Percentiles rank a stretch among this genome's conserved stretches.
Conservation (phyloP, 2,888 invertebrate genomes). For the Pandemis cinnamomeana region DNA sequence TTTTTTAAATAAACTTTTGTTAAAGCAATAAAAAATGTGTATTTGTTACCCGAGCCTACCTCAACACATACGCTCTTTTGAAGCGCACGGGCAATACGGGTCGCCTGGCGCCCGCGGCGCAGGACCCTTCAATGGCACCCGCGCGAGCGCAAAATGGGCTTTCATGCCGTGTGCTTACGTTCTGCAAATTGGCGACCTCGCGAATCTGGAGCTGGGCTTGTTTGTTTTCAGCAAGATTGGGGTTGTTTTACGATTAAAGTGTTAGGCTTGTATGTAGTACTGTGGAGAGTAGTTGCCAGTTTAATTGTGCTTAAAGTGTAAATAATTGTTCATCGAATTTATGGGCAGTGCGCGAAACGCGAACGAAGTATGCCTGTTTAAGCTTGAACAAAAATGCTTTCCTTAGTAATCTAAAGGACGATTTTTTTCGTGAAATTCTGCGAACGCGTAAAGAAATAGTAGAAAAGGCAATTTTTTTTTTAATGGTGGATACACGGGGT, state of each 20-base stretch:
- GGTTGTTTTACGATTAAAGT: not conserved
- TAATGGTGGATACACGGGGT: too few relatives aligned
- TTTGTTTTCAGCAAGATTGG: slow-evolving; percentile 2
- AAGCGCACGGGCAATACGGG: slow-evolving; percentile 6
- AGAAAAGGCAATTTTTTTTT: too few relatives aligned
- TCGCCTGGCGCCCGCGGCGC: slow-evolving; percentile 36
- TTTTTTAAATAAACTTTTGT: too few relatives aligned
- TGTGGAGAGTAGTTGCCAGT: too few relatives aligned
- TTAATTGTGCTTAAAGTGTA: not conserved
- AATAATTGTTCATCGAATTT: too few relatives aligned
- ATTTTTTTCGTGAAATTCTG: too few relatives aligned
- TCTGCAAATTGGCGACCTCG: slow-evolving; percentile 21
- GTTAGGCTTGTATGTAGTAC: not conserved
- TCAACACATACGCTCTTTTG: slow-evolving; percentile 10
- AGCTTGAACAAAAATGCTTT: too few relatives aligned
- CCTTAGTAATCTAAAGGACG: too few relatives aligned
- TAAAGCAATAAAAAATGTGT: too few relatives aligned
- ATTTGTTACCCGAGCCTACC: not conserved
- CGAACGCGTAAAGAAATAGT: too few relatives aligned
- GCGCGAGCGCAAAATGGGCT: slow-evolving; percentile 26
- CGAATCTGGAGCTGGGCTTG: not conserved
- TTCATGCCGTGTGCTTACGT: slow-evolving; percentile 23
- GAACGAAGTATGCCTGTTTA: too few relatives aligned
- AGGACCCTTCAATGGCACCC: slow-evolving; percentile 38
- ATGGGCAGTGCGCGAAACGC: too few relatives aligned